Base-by-base conservation (phyloP, 2,113 vertebrate genomes). In the Thryonomys swinderianus region DNA sequence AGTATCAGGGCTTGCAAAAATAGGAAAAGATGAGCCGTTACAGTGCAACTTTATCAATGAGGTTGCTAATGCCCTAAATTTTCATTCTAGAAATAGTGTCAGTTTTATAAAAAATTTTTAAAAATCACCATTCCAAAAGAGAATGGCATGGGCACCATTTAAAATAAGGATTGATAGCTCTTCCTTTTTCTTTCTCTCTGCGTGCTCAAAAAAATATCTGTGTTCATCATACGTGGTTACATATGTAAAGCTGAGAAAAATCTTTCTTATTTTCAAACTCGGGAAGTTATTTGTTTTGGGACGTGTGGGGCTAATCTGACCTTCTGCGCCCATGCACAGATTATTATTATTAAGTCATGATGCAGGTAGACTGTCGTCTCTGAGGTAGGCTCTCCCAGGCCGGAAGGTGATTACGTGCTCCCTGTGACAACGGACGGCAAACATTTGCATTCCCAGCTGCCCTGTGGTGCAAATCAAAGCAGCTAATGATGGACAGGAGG, bases 1-100 rank as follows among this genome's bases (percentile, higher is more conserved):
- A 95, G 71, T 95, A 78, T 88, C 53, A 91, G 80, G 32, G 9
- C 53, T 94, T 95, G 91, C 83, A 81, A 51, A 55, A 76, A 25
- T 84, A 92, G 90, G 34, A 76, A 94, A 84, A 92, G 45, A 48
- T 27, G 64, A 93, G 45, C 32, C 73, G 1, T 73, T 7, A 7
- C 11, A 55, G 12, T 25, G 2, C 48, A 64, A 3, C 4, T 42
- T 76, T 13, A 42, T 27, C 76, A 57, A 0, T 55, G 32, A 90
- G 13, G 23, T 16, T 40, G 34, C 14, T 42, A 66, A 83, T 85
- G 8, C 25, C 20, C 20, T 66, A 78, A 42, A 5, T 71, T 27
- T 21, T 66, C 57, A n/a, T 40, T n/a, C 37, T 25, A 78, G 30
- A 69, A 82, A 73, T 40, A 42, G 27, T 40, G 40, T 10, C 2